Evolutionary conservation across 2,797 vertebrate species (phyloP).

Genomic region (Rhynchonycteris naso): DNA sequence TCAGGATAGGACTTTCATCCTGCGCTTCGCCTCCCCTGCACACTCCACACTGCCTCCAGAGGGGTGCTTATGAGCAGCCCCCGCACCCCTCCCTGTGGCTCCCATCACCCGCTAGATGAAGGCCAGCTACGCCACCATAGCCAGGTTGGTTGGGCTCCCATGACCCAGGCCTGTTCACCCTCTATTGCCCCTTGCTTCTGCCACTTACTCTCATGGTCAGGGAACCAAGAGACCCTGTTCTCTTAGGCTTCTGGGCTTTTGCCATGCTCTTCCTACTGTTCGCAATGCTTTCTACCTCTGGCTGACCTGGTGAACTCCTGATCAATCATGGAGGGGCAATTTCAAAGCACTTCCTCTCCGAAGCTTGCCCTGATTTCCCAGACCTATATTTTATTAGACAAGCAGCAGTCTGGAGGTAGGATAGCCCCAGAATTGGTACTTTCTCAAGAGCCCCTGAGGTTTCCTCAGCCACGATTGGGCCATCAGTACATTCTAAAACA

Average conservation of each 20-base stretch:
- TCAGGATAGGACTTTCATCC: background rate
- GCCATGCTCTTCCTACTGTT: background rate
- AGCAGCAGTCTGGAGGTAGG: background rate
- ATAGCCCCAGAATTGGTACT: background rate
- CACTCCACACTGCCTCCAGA: background rate
- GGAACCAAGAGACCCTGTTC: background rate
- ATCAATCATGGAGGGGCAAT: background rate
- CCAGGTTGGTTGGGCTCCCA: background rate
- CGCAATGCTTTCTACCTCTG: background rate
- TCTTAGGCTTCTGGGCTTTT: background rate
- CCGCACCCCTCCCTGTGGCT: accelerated
- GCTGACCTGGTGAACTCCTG: background rate
- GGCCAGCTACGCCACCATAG: background rate
- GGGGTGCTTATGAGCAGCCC: background rate
- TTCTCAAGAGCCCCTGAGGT: background rate
- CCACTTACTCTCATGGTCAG: too few species aligned
- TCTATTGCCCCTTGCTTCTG: background rate
- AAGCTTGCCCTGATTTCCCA: background rate
- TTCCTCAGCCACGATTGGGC: background rate
- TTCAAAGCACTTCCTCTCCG: background rate
- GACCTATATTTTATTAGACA: background rate
- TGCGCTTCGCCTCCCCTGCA: background rate
- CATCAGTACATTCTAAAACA: background rate
- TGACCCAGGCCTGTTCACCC: too few species aligned
- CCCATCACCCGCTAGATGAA: background rate